Conservation (phyloP, 1,140 invertebrate genomes). For the Mercenaria mercenaria region DNA sequence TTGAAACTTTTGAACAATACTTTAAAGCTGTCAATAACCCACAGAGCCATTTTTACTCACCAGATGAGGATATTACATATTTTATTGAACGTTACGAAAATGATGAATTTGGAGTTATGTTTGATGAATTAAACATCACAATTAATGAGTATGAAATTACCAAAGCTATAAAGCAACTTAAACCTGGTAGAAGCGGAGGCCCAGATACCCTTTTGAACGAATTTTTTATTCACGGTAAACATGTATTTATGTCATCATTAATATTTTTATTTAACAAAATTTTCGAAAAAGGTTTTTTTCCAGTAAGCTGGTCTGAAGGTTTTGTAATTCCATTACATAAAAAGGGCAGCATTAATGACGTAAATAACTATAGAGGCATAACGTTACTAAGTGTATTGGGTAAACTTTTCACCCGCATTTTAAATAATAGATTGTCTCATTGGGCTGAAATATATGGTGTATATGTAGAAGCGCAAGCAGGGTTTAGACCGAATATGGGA, state of each 20-base stretch:
- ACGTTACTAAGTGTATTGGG: conserved; percentile 18
- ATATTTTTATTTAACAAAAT: conserved; percentile 12
- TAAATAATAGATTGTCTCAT: conserved; percentile 49
- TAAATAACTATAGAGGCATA: conserved; percentile 43
- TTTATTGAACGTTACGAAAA: conserved; percentile 35
- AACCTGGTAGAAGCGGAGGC: not conserved
- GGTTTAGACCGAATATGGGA: conserved; percentile 44
- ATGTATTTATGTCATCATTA: not conserved
- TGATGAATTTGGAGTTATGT: conserved; percentile 21
- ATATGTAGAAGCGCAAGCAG: conserved; percentile 23
- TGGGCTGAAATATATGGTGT: conserved; percentile 33
- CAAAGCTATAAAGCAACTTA: not conserved
- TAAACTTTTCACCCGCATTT: conserved; percentile 33
- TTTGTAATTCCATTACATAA: conserved; percentile 31
- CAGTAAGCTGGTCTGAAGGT: conserved; percentile 5
- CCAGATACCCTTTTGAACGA: conserved; percentile 13
- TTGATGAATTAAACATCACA: conserved; percentile 1
- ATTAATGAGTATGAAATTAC: not conserved
- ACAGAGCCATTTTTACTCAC: not conserved
- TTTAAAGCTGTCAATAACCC: conserved; percentile 25
- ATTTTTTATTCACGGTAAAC: conserved; percentile 22
- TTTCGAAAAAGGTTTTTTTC: not conserved
- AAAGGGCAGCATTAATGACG: conserved; percentile 4
- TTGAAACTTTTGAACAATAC: not conserved
- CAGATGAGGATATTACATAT: conserved; percentile 21